Conservation (phyloP, 2,797 vertebrate genomes). For the Esox lucius region DNA sequence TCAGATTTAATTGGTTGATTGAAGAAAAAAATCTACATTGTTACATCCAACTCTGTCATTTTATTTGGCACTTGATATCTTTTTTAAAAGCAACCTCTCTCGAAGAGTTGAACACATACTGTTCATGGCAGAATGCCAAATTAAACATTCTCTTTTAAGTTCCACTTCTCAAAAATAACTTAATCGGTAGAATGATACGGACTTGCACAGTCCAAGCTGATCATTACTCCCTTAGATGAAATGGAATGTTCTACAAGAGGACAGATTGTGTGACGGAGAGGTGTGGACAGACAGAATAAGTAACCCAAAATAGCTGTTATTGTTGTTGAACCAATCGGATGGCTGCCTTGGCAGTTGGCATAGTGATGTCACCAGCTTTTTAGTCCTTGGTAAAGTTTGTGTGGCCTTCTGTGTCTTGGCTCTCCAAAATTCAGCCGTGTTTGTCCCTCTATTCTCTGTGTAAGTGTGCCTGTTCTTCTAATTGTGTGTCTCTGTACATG, state of each 20-base stretch:
- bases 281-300: slow-evolving; percentile 59
- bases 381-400: slow-evolving; percentile 48
- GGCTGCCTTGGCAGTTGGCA: slow-evolving; percentile 33
- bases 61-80: too few species aligned
- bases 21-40: too few species aligned
- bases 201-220: slow-evolving; percentile 47
- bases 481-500: background rate
- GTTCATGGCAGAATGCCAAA: too few species aligned
- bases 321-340: slow-evolving; percentile 59
- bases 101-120: too few species aligned
- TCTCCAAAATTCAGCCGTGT: slow-evolving; percentile 5
- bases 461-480: background rate
- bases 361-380: slow-evolving; percentile 29
- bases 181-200: too few species aligned
- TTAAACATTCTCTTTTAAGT: too few species aligned
- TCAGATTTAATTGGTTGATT: too few species aligned
- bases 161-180: too few species aligned
- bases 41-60: too few species aligned
- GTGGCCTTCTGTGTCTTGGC: slow-evolving; percentile 10
- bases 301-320: slow-evolving; percentile 58
- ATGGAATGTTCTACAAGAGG: slow-evolving; percentile 33
- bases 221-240: slow-evolving; percentile 61
- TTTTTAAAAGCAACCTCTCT: too few species aligned
- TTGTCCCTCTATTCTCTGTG: background rate
- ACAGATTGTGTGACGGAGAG: slow-evolving; percentile 56